A percentile compares a stretch with the other conserved stretches of the same genome.
Conservation (phyloP, 2,797 vertebrate species). For the Eremophila alpestris region DNA sequence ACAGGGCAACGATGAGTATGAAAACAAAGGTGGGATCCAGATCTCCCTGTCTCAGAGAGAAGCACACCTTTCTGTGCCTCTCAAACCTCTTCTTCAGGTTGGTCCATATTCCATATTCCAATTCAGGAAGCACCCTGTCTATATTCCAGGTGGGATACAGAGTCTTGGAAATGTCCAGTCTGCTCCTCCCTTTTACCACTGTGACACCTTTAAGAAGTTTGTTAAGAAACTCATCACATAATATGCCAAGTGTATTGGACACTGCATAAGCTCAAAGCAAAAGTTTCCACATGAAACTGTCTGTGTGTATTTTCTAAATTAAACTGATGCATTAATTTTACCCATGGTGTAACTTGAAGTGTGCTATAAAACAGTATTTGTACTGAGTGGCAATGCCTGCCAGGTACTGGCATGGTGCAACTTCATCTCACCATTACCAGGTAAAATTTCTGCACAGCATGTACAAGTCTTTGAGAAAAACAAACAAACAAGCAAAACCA, state of each 20-base stretch:
- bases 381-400: not conserved
- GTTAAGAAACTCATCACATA: not conserved
- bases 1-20: not conserved
- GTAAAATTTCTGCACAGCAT: not conserved
- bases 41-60: not conserved
- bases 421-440: not conserved
- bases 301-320: not conserved
- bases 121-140: not conserved
- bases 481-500: not conserved
- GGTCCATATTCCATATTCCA: not conserved
- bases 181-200: not conserved
- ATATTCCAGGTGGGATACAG: not conserved
- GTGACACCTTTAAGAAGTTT: not conserved
- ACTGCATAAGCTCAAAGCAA: not conserved
- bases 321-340: not conserved
- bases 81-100: not conserved
- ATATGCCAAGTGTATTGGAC: not conserved
- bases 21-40: not conserved
- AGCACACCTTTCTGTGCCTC: not conserved
- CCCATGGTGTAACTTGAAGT: not conserved
- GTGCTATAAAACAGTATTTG: not conserved
- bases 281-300: not conserved
- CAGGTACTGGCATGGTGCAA: not conserved
- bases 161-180: not conserved
- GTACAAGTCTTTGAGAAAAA: not conserved